Conservation (phyloP, 2,888 invertebrate species). For the Eupithecia inturbata region DNA sequence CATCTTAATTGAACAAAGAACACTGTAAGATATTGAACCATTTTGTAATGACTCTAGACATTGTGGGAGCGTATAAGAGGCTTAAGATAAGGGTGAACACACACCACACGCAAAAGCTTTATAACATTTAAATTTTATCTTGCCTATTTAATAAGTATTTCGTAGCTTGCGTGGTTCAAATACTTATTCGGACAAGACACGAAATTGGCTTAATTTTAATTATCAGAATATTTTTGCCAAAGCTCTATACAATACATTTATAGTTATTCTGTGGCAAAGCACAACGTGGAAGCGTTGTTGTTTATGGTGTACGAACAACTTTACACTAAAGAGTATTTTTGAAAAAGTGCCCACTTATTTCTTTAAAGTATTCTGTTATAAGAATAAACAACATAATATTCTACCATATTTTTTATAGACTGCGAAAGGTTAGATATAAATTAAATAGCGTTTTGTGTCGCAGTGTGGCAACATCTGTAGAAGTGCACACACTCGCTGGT, state of each 20-base stretch:
- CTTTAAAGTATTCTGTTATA: not conserved
- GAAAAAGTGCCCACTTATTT: not conserved
- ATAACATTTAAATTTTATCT: not conserved
- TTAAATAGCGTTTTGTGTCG: constrained; percentile 13
- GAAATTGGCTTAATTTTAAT: not conserved
- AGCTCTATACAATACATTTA: not conserved
- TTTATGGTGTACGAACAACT: not conserved
- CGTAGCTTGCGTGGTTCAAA: not conserved
- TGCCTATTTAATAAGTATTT: not conserved
- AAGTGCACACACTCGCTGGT: constrained; percentile 52
- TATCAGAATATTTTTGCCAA: not conserved
- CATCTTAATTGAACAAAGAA: constrained; percentile 57
- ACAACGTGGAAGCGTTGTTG: not conserved
- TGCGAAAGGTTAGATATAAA: not conserved
- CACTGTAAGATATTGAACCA: constrained; percentile 54
- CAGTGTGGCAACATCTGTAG: constrained; percentile 31
- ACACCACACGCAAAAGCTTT: constrained; percentile 19
- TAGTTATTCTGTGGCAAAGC: not conserved
- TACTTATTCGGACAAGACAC: not conserved
- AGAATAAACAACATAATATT: not conserved
- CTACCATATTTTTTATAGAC: not conserved
- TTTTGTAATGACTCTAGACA: constrained; percentile 52
- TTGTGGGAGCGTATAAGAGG: constrained; percentile 57
- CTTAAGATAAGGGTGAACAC: constrained; percentile 47
- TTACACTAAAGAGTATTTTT: not conserved